phyloP scores from a whole-genome alignment of 2,113 vertebrate genomes.

The Elachura formosa region DNA sequence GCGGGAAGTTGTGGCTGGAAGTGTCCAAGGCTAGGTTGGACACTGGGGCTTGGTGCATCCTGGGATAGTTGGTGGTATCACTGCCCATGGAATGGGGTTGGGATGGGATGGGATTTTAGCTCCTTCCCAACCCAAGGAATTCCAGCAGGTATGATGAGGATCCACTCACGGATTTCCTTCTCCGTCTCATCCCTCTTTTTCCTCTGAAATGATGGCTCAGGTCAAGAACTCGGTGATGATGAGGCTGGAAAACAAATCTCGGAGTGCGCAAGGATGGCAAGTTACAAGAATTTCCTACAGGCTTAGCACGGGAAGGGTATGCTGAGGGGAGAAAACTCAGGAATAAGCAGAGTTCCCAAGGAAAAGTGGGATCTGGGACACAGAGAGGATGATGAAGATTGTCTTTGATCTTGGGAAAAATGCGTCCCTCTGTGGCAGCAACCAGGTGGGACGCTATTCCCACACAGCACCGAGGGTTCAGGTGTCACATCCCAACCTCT shows the following conservation, averaged over 20 bases:
- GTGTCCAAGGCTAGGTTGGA: neutral
- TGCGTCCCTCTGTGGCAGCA: neutral
- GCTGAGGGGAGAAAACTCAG: neutral
- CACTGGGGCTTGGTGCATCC: rapidly evolving
- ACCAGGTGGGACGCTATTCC: neutral
- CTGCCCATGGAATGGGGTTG: neutral
- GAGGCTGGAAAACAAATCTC: neutral
- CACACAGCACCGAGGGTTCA: rapidly evolving
- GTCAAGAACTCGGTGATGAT: neutral
- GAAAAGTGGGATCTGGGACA: neutral
- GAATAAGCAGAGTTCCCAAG: neutral
- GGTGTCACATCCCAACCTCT: neutral
- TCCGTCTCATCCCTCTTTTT: neutral
- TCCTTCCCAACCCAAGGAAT: neutral
- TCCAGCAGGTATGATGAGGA: neutral
- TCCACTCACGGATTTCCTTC: neutral
- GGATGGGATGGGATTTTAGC: neutral
- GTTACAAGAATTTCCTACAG: neutral
- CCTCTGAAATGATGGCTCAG: neutral
- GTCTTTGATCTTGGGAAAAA: neutral
- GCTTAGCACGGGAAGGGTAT: neutral
- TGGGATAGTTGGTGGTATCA: neutral
- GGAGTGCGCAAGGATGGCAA: neutral
- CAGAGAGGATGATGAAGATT: neutral
- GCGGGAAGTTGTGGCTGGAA: neutral